Percentiles rank a stretch among this genome's conserved stretches.
Evolutionary conservation across 2,797 vertebrate genomes (phyloP).

Genomic region (Gymnothorax javanicus): DNA sequence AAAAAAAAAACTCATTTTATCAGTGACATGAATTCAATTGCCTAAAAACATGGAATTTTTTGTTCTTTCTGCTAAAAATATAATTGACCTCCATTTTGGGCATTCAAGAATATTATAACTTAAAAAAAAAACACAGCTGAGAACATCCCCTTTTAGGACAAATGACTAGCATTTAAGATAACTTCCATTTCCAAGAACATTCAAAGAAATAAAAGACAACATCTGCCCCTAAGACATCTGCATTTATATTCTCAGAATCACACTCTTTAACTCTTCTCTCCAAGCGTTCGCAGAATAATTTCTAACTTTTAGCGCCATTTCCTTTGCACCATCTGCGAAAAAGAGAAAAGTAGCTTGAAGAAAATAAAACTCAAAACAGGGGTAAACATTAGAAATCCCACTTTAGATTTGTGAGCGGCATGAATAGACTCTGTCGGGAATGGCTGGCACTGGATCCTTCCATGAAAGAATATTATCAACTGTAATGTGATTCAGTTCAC

Average conservation of each 20-base stretch:
- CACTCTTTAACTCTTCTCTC: conserved; percentile 3
- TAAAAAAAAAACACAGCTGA: too few species aligned
- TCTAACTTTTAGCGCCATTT: background rate
- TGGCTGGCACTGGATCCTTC: background rate
- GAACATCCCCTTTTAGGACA: too few species aligned
- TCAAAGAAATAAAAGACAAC: background rate
- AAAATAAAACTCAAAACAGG: background rate
- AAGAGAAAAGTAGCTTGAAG: background rate
- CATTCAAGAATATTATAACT: too few species aligned
- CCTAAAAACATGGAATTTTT: too few species aligned
- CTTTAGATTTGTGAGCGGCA: background rate
- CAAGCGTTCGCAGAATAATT: conserved; percentile 12
- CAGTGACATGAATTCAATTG: too few species aligned
- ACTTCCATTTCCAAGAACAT: background rate
- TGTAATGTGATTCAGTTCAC: background rate
- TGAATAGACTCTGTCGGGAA: background rate
- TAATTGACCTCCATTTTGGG: too few species aligned
- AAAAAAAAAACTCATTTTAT: too few species aligned
- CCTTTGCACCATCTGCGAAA: background rate
- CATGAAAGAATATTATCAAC: background rate
- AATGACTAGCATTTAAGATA: background rate
- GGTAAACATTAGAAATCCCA: background rate
- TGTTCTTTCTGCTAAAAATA: too few species aligned
- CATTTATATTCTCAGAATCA: conserved; percentile 10
- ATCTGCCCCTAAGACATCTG: conserved; percentile 2